Evolutionary conservation across 2,888 invertebrate species (phyloP).

Genomic region (Pomacea canaliculata): DNA sequence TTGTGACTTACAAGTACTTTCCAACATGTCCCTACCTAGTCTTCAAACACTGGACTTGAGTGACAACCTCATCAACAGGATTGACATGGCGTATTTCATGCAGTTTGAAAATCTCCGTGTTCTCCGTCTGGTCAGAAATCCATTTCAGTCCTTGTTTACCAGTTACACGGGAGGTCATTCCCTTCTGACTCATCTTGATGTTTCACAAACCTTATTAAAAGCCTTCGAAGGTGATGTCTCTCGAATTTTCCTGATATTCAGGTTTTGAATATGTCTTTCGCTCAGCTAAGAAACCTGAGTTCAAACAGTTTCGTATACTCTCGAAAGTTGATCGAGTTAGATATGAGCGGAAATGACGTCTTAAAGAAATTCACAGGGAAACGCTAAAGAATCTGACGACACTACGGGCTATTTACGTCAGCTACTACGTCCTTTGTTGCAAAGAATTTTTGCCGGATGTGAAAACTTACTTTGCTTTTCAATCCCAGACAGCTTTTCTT

Average conservation of each 20-base stretch:
- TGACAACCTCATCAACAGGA: no score
- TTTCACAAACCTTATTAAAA: background rate
- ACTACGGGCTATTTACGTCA: slow-evolving; percentile 8
- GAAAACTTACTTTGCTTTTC: slow-evolving; percentile 5
- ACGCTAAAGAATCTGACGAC: background rate
- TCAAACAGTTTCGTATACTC: slow-evolving; percentile 11
- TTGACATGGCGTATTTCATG: no score
- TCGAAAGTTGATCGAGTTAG: slow-evolving; percentile 2
- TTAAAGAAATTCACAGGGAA: background rate
- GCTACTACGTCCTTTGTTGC: slow-evolving; percentile 27
- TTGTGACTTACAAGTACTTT: no score
- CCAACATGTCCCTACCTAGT: no score
- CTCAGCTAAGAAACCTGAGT: background rate
- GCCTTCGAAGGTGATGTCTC: background rate
- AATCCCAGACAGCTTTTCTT: slow-evolving; percentile 19
- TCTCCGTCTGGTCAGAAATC: no score
- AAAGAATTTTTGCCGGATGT: slow-evolving; percentile 14
- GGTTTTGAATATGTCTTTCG: background rate
- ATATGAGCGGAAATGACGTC: slow-evolving; percentile 13
- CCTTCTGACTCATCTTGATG: no score
- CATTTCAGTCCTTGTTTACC: background rate
- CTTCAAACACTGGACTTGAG: no score
- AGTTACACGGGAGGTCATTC: no score
- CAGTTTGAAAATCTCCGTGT: no score
- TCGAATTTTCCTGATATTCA: background rate